Conservation (phyloP, 2,113 vertebrate species). For the Eptesicus fuscus region DNA sequence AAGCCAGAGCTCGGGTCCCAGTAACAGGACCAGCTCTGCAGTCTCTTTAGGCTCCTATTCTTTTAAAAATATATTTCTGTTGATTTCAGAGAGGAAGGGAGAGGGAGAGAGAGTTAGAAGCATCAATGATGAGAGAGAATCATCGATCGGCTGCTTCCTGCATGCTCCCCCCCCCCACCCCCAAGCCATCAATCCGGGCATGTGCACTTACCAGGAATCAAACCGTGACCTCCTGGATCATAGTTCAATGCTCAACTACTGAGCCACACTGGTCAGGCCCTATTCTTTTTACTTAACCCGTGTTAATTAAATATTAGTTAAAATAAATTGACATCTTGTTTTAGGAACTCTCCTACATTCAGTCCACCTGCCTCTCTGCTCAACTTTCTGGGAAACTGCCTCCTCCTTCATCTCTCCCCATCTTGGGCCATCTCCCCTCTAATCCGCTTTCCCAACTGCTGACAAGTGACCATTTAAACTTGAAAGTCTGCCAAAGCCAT, state of each 20-base stretch:
- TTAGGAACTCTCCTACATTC: background rate
- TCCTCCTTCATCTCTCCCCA: background rate
- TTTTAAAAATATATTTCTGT: background rate
- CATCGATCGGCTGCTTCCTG: no score
- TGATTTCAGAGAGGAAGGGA: no score
- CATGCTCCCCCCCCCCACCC: no score
- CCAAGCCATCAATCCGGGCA: no score
- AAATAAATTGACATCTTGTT: background rate
- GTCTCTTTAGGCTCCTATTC: background rate
- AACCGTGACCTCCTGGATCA: no score
- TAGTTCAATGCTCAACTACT: no score
- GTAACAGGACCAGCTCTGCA: background rate
- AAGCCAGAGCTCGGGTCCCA: background rate
- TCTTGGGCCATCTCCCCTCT: background rate
- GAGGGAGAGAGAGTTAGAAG: no score
- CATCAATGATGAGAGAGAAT: no score
- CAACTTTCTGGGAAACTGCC: background rate
- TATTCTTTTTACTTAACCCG: background rate
- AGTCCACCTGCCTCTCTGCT: background rate
- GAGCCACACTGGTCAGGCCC: no score
- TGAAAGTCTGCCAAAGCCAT: background rate
- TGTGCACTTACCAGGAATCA: no score
- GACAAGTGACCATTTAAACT: background rate
- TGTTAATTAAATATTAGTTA: background rate
- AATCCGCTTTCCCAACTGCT: background rate